Conservation (phyloP, 2,797 vertebrate genomes). For the Helarctos malayanus region DNA sequence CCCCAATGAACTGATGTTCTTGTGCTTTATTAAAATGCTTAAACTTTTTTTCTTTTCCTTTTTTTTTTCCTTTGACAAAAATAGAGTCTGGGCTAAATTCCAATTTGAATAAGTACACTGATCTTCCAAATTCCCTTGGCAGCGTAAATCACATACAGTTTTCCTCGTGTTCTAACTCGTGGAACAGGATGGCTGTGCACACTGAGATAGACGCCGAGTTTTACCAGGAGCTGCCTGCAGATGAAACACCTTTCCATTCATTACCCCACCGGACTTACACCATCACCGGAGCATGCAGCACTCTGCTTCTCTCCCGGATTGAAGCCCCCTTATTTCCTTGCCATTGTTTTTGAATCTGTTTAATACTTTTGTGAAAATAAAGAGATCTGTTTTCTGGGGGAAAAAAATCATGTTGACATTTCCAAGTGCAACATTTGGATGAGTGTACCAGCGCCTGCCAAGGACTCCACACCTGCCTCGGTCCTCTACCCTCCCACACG, state of each 20-base stretch:
- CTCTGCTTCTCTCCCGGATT: not conserved
- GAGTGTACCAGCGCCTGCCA: not conserved
- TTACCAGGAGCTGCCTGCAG: not conserved
- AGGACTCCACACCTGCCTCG: too few species aligned
- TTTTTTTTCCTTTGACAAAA: constrained; percentile 15
- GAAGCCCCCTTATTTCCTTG: not conserved
- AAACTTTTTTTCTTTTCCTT: not conserved
- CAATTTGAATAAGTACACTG: constrained; percentile 30
- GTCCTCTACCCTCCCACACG: not conserved
- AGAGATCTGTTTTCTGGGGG: constrained; percentile 24
- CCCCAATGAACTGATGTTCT: not conserved
- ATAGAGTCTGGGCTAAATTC: constrained; percentile 59
- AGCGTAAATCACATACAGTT: not conserved
- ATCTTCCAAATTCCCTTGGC: constrained; percentile 37
- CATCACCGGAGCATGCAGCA: not conserved
- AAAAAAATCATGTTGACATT: not conserved
- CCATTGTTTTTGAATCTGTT: not conserved
- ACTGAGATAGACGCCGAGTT: not conserved
- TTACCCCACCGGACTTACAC: not conserved
- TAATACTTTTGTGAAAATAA: constrained; percentile 33
- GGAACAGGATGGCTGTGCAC: not conserved
- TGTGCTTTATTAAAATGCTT: constrained; percentile 52
- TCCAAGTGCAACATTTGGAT: not conserved
- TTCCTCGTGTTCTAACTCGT: constrained; percentile 29
- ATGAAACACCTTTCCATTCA: not conserved